Evolutionary conservation across 1,140 invertebrate genomes (phyloP).

Genomic region (Nixonia krombeini): DNA sequence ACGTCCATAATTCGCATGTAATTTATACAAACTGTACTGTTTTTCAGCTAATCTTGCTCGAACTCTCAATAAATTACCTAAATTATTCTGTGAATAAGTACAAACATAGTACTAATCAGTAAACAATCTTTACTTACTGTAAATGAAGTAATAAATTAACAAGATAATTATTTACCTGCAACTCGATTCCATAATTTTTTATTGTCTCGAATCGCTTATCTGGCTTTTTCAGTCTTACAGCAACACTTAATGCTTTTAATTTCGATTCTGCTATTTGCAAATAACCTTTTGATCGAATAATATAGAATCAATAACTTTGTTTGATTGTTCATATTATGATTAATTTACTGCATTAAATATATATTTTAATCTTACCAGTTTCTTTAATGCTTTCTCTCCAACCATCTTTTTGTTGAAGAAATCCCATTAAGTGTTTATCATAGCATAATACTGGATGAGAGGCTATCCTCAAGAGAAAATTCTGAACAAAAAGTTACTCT

Average conservation of each 20-base stretch:
- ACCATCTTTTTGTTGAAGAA: constrained; percentile 81
- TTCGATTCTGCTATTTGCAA: constrained; percentile 82
- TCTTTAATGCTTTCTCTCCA: constrained; percentile 85
- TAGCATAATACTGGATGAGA: constrained; percentile 82
- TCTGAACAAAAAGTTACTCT: constrained; percentile 72
- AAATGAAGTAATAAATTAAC: too few relatives aligned
- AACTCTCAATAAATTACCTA: constrained; percentile 70
- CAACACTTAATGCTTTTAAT: constrained; percentile 81
- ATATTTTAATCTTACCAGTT: constrained; percentile 71
- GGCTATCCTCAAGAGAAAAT: constrained; percentile 83
- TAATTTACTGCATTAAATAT: too few relatives aligned
- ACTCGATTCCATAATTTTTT: constrained; percentile 82
- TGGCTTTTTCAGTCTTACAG: constrained; percentile 81
- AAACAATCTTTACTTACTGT: constrained; percentile 6
- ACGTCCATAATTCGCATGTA: constrained; percentile 86
- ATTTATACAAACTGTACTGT: constrained; percentile 84
- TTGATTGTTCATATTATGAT: too few relatives aligned
- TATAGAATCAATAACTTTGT: constrained; percentile 11
- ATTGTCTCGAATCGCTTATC: constrained; percentile 83
- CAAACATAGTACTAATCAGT: too few relatives aligned
- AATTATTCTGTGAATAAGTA: constrained; percentile 64
- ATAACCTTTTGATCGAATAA: constrained; percentile 74
- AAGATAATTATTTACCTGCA: constrained; percentile 80
- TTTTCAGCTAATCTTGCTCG: constrained; percentile 82
- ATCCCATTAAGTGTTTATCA: constrained; percentile 83